These are phyloP conservation scores for Centropyge bicolor DNA, from an alignment of 2,797 vertebrate genomes.

Conservation along the genomic window DNA sequence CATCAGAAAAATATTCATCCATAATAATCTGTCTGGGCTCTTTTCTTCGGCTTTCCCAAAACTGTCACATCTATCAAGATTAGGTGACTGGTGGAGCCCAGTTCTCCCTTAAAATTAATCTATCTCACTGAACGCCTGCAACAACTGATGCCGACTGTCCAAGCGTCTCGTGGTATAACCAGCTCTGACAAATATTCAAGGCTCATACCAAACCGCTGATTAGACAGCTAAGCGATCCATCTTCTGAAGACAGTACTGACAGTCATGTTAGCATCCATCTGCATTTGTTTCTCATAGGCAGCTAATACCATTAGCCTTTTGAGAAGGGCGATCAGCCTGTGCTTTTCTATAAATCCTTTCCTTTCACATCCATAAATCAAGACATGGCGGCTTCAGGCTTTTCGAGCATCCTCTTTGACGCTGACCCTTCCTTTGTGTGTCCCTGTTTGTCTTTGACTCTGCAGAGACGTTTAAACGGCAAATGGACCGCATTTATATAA, in stretches of 20 bases:
- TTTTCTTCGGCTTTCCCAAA: slow-evolving; percentile 58
- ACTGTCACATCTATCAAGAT: slow-evolving; percentile 77
- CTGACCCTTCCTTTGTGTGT: slow-evolving; percentile 24
- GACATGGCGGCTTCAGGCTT: slow-evolving; percentile 20
- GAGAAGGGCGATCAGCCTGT: slow-evolving; percentile 57
- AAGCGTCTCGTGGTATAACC: slow-evolving; percentile 60
- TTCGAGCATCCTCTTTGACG: background rate
- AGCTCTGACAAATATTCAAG: slow-evolving; percentile 75
- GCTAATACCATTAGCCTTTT: slow-evolving; percentile 83
- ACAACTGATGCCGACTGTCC: slow-evolving; percentile 65
- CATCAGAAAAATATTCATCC: slow-evolving; percentile 65
- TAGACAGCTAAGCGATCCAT: slow-evolving; percentile 72
- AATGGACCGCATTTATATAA: background rate
- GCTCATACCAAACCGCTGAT: slow-evolving; percentile 70
- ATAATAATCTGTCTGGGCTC: slow-evolving; percentile 66
- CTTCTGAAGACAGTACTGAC: slow-evolving; percentile 54
- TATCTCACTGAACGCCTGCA: slow-evolving; percentile 64
- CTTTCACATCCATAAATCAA: slow-evolving; percentile 73
- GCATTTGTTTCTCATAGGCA: slow-evolving; percentile 72
- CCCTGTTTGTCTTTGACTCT: slow-evolving; percentile 64
- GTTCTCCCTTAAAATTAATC: slow-evolving; percentile 69
- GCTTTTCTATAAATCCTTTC: slow-evolving; percentile 60
- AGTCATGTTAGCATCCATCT: slow-evolving; percentile 73
- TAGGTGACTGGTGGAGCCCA: slow-evolving; percentile 67
- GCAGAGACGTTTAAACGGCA: slow-evolving; percentile 40